phyloP scores from a whole-genome alignment of 2,888 invertebrate species.

The Pyrrhia umbra region DNA sequence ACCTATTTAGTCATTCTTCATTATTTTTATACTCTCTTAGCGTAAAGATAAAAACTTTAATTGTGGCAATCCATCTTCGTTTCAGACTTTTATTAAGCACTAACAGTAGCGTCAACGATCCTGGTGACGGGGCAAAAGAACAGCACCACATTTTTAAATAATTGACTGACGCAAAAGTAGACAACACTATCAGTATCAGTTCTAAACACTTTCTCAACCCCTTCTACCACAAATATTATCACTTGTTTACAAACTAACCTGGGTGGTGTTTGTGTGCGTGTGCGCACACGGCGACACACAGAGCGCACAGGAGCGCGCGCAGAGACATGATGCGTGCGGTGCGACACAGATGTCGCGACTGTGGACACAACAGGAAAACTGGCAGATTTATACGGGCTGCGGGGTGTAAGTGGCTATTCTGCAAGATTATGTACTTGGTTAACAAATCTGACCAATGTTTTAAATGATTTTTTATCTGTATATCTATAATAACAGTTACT shows the following conservation, averaged over 20 bases:
- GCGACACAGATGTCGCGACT: slow-evolving; percentile 18
- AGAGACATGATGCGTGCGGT: slow-evolving; percentile 20
- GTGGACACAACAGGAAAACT: neutral
- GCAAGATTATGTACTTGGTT: slow-evolving; percentile 4
- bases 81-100: no score
- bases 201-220: neutral
- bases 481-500: no score
- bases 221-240: neutral
- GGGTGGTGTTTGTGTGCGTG: slow-evolving; percentile 28
- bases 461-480: no score
- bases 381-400: slow-evolving; percentile 21
- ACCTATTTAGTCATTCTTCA: no score
- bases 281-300: slow-evolving; percentile 21
- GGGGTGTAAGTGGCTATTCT: slow-evolving; percentile 20
- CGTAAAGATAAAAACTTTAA: no score
- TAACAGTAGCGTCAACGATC: no score
- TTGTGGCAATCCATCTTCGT: no score
- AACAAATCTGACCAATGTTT: no score
- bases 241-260: slow-evolving; percentile 41
- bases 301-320: slow-evolving; percentile 22
- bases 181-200: neutral
- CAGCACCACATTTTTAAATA: no score
- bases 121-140: no score
- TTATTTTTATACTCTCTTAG: no score
- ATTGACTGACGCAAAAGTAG: no score